A percentile compares a stretch with the other conserved stretches of the same genome.
Conservation (phyloP, 1,140 invertebrate genomes). For the Macrostomum lignano region DNA sequence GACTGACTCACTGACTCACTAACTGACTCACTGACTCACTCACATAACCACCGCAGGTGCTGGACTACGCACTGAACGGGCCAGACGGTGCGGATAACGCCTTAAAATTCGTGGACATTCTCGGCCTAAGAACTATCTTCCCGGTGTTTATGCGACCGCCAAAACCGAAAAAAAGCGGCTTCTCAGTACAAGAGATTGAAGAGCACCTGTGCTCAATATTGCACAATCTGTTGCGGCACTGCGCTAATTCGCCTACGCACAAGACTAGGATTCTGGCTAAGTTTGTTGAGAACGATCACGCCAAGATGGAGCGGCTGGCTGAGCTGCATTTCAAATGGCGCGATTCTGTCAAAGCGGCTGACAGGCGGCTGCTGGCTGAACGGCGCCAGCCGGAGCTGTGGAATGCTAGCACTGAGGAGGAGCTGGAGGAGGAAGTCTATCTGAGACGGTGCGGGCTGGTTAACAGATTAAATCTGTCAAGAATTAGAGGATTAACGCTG, state of each 20-base stretch:
- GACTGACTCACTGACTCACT: no score
- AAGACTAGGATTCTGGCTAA: conserved; percentile 48
- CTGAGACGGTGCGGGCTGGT: no score
- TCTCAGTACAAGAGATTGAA: conserved; percentile 64
- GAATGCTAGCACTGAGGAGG: conserved; percentile 1
- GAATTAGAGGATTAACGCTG: no score
- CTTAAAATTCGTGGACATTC: conserved; percentile 95
- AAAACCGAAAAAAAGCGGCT: conserved; percentile 30
- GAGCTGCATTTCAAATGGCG: conserved; percentile 91
- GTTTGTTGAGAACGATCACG: conserved; percentile 89
- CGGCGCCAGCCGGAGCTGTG: conserved; percentile 1
- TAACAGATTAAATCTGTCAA: no score
- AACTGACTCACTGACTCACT: no score
- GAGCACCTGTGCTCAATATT: conserved; percentile 29
- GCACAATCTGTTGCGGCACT: background rate
- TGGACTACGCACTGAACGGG: no score
- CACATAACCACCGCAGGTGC: no score
- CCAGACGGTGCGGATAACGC: no score
- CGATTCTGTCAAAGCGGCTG: conserved; percentile 49
- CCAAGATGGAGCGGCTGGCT: conserved; percentile 78
- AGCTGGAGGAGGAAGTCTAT: conserved; percentile 4
- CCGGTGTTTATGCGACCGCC: conserved; percentile 97
- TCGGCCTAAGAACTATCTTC: conserved; percentile 77
- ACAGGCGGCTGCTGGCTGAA: conserved; percentile 29
- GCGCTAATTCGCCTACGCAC: background rate